Evolutionary conservation across 2,888 invertebrate genomes (phyloP), one percentile per base, ranked within the genome.

Genomic region (Mylabris sibirica): DNA sequence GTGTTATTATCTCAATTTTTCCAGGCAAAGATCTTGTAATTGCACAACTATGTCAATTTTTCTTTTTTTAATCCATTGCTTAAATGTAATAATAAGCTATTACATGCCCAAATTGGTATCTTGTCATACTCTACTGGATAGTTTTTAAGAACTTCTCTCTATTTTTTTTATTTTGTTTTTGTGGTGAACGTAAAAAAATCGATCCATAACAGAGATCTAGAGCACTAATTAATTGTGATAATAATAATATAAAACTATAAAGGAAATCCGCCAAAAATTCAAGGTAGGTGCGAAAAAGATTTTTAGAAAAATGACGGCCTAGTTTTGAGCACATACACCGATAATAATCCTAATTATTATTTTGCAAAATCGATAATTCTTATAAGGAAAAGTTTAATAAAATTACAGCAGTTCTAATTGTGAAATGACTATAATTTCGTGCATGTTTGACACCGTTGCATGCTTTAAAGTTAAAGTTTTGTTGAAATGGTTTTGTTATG

Each of bases 401-500:
- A 3, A 24, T 22, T 57, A 3, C 24, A 12, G 8, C 8, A 12
- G 3, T 8, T 1, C 24, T 4, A 24, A 12, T 24, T 57, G 3
- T 49, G 12, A 49, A 17, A 9, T 17, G 8, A 20, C 17, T 22
- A 12, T 12, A 57, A 57, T 57, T 57, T 24, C 57, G 57, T 57
- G 57, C 24, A 24, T 57, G 57, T 57, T 22, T 4, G 57, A 57
- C 57, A 57, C 57, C 24, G 20, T 57, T 57, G 57, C 57, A 57
- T 57, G 57, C 5, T 24, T 49, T 3, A 49, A n/a, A n/a, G n/a
- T 44, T 44, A 38, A 38, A 38, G 34, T 34, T 38, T 38, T 12
- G 44, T 17, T 11, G n/a, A 11, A 53, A 53, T 22, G 9, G 12
- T 14, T 30, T n/a, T n/a, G n/a, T n/a, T n/a, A n/a, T 8, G 20